phyloP scores from a whole-genome alignment of 2,113 vertebrate species.

The Cynocephalus volans region DNA sequence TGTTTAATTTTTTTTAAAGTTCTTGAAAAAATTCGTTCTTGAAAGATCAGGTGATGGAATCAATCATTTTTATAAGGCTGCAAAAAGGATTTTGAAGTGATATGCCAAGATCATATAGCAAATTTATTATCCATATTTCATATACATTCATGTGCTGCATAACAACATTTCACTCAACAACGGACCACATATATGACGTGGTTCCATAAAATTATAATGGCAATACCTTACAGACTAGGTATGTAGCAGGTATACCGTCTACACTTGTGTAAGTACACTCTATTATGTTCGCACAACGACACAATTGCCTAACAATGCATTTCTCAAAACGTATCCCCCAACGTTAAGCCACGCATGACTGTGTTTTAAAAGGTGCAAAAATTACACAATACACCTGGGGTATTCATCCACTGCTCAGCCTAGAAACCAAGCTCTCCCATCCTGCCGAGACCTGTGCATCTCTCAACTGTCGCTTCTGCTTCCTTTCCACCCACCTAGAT shows the following conservation, averaged over 20 bases:
- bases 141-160: too few relatives aligned
- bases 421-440: background rate
- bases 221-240: too few relatives aligned
- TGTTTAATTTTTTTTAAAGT: background rate
- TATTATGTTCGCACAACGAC: too few relatives aligned
- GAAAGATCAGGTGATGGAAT: background rate
- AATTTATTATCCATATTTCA: background rate
- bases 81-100: constrained; percentile 5
- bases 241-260: too few relatives aligned
- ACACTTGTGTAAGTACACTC: too few relatives aligned
- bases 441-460: background rate
- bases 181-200: too few relatives aligned
- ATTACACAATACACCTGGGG: background rate
- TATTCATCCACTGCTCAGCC: too few relatives aligned
- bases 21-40: background rate
- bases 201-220: too few relatives aligned
- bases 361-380: background rate
- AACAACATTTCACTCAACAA: too few relatives aligned
- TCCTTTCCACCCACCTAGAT: background rate
- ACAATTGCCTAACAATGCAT: too few relatives aligned
- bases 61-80: constrained; percentile 9
- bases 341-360: too few relatives aligned
- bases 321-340: too few relatives aligned
- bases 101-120: background rate
- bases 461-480: background rate